A percentile compares a stretch with the other conserved stretches of the same genome.
Evolutionary conservation across 1,140 invertebrate species (phyloP).

Genomic region (Agraylea sexmaculata): DNA sequence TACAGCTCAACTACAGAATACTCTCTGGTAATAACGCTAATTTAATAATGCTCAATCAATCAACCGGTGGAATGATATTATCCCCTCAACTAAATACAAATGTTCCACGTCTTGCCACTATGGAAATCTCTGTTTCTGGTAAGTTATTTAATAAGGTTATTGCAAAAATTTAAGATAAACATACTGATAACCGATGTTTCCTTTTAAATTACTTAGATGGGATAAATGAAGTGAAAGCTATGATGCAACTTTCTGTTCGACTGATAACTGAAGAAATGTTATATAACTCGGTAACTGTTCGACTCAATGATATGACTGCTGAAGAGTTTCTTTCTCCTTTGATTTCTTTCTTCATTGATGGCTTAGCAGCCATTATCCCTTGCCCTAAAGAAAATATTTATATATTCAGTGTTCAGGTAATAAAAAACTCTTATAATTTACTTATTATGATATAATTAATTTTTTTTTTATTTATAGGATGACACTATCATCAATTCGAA

Average conservation of each 20-base stretch:
- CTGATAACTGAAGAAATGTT: conserved; percentile 93
- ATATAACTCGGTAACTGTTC: conserved; percentile 86
- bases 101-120: conserved; percentile 83
- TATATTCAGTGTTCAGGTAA: conserved; percentile 80
- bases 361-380: conserved; percentile 82
- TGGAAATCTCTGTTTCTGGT: conserved; percentile 89
- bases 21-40: conserved; percentile 89
- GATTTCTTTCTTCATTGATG: conserved; percentile 81
- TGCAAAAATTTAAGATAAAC: not conserved
- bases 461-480: conserved; percentile 43
- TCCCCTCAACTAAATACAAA: conserved; percentile 92
- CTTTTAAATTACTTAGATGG: conserved; percentile 52
- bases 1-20: conserved; percentile 59
- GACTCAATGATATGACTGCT: conserved; percentile 85
- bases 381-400: conserved; percentile 88
- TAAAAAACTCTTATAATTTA: conserved; percentile 11
- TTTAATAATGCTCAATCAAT: conserved; percentile 71
- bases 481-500: conserved; percentile 77
- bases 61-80: conserved; percentile 72
- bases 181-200: not conserved
- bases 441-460: not conserved
- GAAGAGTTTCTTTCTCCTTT: conserved; percentile 87
- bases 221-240: conserved; percentile 79
- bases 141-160: conserved; percentile 21
- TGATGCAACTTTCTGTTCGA: conserved; percentile 78